Percentiles rank a stretch among this genome's conserved stretches.
phyloP scores from a whole-genome alignment of 2,888 invertebrate genomes.

The Latheticus oryzae region DNA sequence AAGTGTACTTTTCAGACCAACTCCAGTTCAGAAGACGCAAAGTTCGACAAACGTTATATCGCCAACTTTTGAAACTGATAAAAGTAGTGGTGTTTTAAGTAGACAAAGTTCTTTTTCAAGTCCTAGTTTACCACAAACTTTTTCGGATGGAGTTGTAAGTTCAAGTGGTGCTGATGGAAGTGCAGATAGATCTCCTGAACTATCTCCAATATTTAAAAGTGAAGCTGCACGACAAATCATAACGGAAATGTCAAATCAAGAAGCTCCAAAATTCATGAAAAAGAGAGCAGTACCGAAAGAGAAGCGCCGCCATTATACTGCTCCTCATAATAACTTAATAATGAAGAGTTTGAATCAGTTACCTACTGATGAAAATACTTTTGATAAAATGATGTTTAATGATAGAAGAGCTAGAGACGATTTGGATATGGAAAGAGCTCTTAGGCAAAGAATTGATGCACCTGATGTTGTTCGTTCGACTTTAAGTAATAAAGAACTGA shows the following conservation, averaged over 20 bases:
- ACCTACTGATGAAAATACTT: constrained; percentile 56
- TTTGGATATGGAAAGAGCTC: constrained; percentile 87
- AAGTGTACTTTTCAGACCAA: constrained; percentile 55
- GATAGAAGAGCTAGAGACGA: constrained; percentile 81
- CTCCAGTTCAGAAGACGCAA: constrained; percentile 55
- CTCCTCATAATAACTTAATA: constrained; percentile 71
- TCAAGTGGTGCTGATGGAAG: constrained; percentile 52
- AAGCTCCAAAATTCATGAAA: constrained; percentile 56
- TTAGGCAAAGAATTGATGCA: constrained; percentile 80
- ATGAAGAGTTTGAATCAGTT: constrained; percentile 61
- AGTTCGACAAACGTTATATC: constrained; percentile 44
- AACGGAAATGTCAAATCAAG: constrained; percentile 75
- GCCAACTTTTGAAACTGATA: constrained; percentile 50
- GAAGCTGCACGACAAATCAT: constrained; percentile 89
- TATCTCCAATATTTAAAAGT: constrained; percentile 87
- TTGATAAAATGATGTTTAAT: constrained; percentile 56
- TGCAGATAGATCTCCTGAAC: constrained; percentile 67
- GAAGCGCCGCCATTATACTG: constrained; percentile 88
- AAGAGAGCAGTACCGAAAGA: constrained; percentile 82
- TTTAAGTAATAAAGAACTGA: constrained; percentile 72
- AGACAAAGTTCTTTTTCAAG: constrained; percentile 55
- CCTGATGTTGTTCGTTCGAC: constrained; percentile 91
- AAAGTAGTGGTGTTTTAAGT: constrained; percentile 50
- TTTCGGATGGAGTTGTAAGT: constrained; percentile 47
- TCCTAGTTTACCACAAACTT: constrained; percentile 54